Conservation (phyloP, 1,140 invertebrate genomes). For the Physella acuta region DNA sequence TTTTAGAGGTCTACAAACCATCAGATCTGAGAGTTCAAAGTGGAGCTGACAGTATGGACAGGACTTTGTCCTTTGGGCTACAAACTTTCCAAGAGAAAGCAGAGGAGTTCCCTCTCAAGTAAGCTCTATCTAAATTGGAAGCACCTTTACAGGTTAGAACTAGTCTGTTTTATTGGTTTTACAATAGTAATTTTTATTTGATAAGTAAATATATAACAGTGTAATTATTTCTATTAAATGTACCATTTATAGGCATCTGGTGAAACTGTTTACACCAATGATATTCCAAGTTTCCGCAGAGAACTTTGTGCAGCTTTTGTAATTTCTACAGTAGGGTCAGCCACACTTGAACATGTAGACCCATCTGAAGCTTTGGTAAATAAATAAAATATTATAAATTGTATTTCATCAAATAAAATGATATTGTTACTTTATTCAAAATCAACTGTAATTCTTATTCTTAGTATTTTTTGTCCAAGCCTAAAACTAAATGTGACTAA, state of each 20-base stretch:
- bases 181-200: neutral
- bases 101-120: constrained; percentile 74
- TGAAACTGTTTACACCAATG: constrained; percentile 62
- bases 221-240: no score
- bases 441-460: neutral
- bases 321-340: constrained; percentile 57
- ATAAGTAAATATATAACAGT: no score
- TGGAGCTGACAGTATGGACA: constrained; percentile 42
- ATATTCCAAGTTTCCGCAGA: constrained; percentile 50
- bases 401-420: neutral
- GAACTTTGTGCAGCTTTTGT: constrained; percentile 61
- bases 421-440: neutral
- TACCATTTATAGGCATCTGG: constrained; percentile 47
- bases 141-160: constrained; percentile 69
- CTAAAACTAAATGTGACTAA: neutral
- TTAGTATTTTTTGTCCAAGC: neutral
- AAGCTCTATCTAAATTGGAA: constrained; percentile 78
- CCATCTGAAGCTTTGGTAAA: constrained; percentile 37
- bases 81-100: constrained; percentile 75
- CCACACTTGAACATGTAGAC: constrained; percentile 43
- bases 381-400: neutral
- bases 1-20: constrained; percentile 21
- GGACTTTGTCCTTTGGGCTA: constrained; percentile 69
- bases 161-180: no score
- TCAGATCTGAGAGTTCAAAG: constrained; percentile 14